Conservation (phyloP, 2,888 invertebrate species). For the Poecilobothrus nobilitatus region DNA sequence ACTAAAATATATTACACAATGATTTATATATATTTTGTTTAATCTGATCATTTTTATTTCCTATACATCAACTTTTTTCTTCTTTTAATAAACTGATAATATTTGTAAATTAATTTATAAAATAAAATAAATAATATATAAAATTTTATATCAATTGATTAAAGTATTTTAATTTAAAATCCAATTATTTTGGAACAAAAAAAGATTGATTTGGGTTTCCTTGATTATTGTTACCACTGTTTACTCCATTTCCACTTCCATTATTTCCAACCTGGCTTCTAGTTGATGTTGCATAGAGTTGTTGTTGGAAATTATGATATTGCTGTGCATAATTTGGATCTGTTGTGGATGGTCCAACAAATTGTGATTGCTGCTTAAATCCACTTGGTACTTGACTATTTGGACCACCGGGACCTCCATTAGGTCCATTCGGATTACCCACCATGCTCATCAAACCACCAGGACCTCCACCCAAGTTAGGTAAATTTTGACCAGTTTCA, state of each 20-base stretch:
- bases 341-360: conserved; percentile 74
- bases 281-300: conserved; percentile 80
- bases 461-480: conserved; percentile 68
- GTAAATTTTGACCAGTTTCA: conserved; percentile 49
- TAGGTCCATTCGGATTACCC: not conserved
- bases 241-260: conserved; percentile 31
- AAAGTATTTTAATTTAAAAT: too few species aligned
- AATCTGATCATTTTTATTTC: too few species aligned
- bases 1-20: too few species aligned
- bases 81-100: too few species aligned
- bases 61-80: too few species aligned
- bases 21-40: too few species aligned
- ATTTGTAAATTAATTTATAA: too few species aligned
- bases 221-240: conserved; percentile 23
- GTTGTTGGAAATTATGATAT: conserved; percentile 93
- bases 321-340: conserved; percentile 92
- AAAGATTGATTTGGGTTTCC: conserved; percentile 40
- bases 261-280: conserved; percentile 48
- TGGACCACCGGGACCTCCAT: not conserved
- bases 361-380: conserved; percentile 48
- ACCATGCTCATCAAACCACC: not conserved
- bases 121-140: too few species aligned
- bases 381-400: conserved; percentile 14
- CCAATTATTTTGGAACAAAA: conserved; percentile 41
- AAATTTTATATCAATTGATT: too few species aligned